Evolutionary conservation across 2,113 vertebrate species (phyloP), one percentile per base, ranked within the genome.

Genomic region (Carlito syrichta): DNA sequence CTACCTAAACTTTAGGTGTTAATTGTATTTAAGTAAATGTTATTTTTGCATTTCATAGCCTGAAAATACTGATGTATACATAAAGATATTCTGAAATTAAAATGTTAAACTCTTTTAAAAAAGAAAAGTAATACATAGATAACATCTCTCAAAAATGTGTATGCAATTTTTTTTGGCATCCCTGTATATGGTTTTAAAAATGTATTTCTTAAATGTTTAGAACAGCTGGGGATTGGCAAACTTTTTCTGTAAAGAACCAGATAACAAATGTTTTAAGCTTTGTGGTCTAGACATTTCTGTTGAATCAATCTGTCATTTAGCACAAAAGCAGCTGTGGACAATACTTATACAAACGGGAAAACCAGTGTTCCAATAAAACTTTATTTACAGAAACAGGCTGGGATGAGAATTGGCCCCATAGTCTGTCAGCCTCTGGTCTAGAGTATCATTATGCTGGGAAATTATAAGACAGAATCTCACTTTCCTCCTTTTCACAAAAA

Each of bases 1-100:
- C 32, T 95, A 81, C 94, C 89, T 97, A 95, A 91, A 89, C 48
- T 97, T 96, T 82, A 94, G 94, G 91, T 97, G 27, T 95, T 95
- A 78, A 69, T 91, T 78, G 1, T 86, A 94, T 92, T 81, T 76
- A 93, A 92, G 60, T 92, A 91, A 94, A 95, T 96, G 45, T 50
- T 97, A 89, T 96, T 93, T 97, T 96, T 96, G 43, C 60, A 93
- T 95, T 94, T 94, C 30, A 5, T 94, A 91, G 56, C 23, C 91
- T 95, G 74, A 81, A 91, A 90, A 77, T 94, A 92, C 40, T 71
- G 27, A 81, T 77, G 20, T 77, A 52, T 12, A 79, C 35, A 56
- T 69, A 78, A 48, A 91, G 54, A 43, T 95, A 77, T 25, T 87
- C 38, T 89, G 81, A 91, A 97, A 95, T 91, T 97, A 96, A 96